A percentile compares a stretch with the other conserved stretches of the same genome.
Evolutionary conservation across 2,113 vertebrate species (phyloP).

Genomic region (Tenebrosternarchus preto): DNA sequence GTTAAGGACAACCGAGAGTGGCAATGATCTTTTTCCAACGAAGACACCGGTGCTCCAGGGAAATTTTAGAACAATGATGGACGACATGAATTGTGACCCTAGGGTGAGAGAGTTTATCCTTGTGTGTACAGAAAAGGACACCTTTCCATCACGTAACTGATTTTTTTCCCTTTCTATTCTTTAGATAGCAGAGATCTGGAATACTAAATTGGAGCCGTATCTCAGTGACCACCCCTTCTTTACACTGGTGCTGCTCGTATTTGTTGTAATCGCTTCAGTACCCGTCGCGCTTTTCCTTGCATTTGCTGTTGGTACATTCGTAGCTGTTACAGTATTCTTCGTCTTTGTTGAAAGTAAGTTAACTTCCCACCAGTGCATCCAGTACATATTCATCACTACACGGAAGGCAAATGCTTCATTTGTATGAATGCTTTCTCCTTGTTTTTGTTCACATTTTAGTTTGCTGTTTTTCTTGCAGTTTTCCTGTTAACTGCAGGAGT

Average conservation of each 20-base stretch:
- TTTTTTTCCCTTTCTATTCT: constrained; percentile 7
- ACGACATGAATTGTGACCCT: constrained; percentile 51
- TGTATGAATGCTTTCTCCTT: not conserved
- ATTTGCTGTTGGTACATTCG: constrained; percentile 74
- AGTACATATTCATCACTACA: not conserved
- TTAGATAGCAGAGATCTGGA: constrained; percentile 81
- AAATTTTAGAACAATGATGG: constrained; percentile 43
- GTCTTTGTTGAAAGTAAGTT: constrained; percentile 83
- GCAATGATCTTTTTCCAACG: not conserved
- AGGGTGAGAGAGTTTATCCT: constrained; percentile 53
- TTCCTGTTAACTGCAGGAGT: constrained; percentile 33
- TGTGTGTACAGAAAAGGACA: not conserved
- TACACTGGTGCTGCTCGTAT: constrained; percentile 78
- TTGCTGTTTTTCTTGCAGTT: not conserved
- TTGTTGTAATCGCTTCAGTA: constrained; percentile 74
- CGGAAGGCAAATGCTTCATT: not conserved
- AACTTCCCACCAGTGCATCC: no score
- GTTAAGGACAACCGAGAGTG: not conserved
- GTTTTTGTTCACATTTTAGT: not conserved
- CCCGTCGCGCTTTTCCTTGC: constrained; percentile 82
- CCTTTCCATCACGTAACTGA: not conserved
- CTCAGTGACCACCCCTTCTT: constrained; percentile 81
- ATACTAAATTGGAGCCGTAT: constrained; percentile 77
- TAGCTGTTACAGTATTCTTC: constrained; percentile 77
- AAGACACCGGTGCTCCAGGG: constrained; percentile 27